Conservation (phyloP, 2,113 vertebrate genomes). For the Rutilus rutilus region DNA sequence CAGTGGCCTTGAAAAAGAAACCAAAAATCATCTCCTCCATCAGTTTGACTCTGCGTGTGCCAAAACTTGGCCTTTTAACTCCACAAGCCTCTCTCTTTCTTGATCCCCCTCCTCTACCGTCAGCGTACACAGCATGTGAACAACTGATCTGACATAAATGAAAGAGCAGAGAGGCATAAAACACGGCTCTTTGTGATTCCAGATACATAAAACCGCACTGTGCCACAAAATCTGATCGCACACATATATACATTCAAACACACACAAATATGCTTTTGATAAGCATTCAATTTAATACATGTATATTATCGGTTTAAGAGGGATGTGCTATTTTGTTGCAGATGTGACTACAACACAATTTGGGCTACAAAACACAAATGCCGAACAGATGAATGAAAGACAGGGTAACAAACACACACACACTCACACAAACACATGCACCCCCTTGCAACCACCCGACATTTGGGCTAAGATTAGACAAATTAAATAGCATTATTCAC, state of each 20-base stretch:
- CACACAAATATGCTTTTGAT: constrained; percentile 36
- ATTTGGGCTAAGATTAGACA: constrained; percentile 79
- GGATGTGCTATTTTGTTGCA: background rate
- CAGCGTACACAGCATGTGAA: constrained; percentile 16
- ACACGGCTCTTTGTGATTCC: constrained; percentile 22
- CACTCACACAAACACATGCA: constrained; percentile 18
- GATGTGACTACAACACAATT: constrained; percentile 18
- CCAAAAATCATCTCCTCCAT: constrained; percentile 65
- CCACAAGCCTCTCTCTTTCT: constrained; percentile 26
- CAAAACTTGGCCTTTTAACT: constrained; percentile 41
- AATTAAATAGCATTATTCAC: constrained; percentile 78
- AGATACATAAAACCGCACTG: constrained; percentile 9
- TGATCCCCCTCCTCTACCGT: background rate
- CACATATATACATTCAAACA: constrained; percentile 36
- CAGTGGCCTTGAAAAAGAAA: constrained; percentile 64
- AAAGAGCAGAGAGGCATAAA: constrained; percentile 38
- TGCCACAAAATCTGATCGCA: constrained; percentile 24
- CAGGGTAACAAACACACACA: constrained; percentile 41
- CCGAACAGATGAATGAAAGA: constrained; percentile 36
- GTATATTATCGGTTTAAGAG: background rate
- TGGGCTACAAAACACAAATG: constrained; percentile 29
- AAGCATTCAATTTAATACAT: background rate
- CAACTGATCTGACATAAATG: constrained; percentile 46
- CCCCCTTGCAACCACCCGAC: constrained; percentile 42
- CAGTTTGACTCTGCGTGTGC: constrained; percentile 37